These are phyloP conservation scores for Acanthurus lineatus DNA, from an alignment of 2,797 vertebrate species.

Conservation along the genomic window DNA sequence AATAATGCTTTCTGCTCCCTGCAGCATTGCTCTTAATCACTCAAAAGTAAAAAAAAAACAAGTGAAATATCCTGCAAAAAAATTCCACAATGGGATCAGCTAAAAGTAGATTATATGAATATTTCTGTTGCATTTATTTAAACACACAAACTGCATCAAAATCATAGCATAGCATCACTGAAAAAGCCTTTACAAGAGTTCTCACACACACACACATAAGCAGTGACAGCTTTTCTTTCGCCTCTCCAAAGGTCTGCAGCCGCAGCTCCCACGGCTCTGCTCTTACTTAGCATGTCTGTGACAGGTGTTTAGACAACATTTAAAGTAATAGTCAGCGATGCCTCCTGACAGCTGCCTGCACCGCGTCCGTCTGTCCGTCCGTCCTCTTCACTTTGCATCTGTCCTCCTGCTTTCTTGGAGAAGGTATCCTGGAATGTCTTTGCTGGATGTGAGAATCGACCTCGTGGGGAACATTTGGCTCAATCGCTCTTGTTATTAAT, in stretches of 20 bases:
- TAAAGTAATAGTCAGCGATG: slow-evolving; percentile 59
- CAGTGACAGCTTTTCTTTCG: slow-evolving; percentile 21
- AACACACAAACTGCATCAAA: slow-evolving; percentile 15
- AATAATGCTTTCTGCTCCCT: slow-evolving; percentile 37
- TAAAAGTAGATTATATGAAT: slow-evolving; percentile 13
- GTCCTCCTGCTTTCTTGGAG: slow-evolving; percentile 67
- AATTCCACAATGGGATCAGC: slow-evolving; percentile 35
- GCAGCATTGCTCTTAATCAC: slow-evolving; percentile 11
- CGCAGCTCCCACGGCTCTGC: slow-evolving; percentile 10
- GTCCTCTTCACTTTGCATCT: slow-evolving; percentile 56
- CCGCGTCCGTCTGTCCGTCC: slow-evolving; percentile 42
- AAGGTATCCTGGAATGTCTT: slow-evolving; percentile 58
- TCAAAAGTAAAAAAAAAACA: too few species aligned
- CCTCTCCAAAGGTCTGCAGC: slow-evolving; percentile 18
- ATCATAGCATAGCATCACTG: slow-evolving; percentile 24
- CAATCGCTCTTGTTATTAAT: slow-evolving; percentile 80
- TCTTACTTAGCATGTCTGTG: slow-evolving; percentile 43
- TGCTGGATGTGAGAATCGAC: slow-evolving; percentile 55
- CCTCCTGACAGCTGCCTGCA: slow-evolving; percentile 65
- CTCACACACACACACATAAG: neutral
- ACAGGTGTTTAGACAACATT: slow-evolving; percentile 74
- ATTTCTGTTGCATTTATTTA: slow-evolving; percentile 23
- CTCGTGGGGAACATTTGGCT: slow-evolving; percentile 75
- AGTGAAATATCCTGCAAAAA: slow-evolving; percentile 32
- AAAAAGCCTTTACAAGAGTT: slow-evolving; percentile 27